Conservation (phyloP, 2,113 vertebrate species). For the Epinephelus lanceolatus region DNA sequence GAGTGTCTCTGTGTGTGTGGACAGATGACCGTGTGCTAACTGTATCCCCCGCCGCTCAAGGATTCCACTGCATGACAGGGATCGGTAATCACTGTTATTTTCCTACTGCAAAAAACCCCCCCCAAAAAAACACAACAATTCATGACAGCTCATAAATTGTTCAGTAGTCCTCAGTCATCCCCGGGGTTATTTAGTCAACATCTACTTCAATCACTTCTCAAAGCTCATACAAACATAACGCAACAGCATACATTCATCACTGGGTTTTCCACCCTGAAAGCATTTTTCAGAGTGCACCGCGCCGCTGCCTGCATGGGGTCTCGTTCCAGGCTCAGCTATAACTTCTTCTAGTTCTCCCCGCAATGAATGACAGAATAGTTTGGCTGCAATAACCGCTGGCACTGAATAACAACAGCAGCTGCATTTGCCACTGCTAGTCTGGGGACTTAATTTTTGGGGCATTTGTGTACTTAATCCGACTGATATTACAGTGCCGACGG, state of each 20-base stretch:
- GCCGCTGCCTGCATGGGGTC: constrained; percentile 23
- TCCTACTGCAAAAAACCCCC: constrained; percentile 39
- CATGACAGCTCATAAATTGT: constrained; percentile 69
- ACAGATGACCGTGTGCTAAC: neutral
- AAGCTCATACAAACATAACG: constrained; percentile 39
- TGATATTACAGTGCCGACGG: constrained; percentile 8
- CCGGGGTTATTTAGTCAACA: constrained; percentile 64
- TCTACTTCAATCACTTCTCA: constrained; percentile 56
- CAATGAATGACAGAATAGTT: constrained; percentile 20
- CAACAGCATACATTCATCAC: constrained; percentile 57
- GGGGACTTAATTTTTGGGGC: constrained; percentile 20
- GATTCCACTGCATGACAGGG: constrained; percentile 46
- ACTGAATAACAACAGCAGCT: constrained; percentile 9
- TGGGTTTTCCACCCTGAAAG: constrained; percentile 15
- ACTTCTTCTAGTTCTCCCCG: constrained; percentile 23
- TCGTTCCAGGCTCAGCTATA: constrained; percentile 11
- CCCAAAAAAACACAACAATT: constrained; percentile 22
- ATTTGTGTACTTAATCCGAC: constrained; percentile 20
- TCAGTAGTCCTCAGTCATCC: constrained; percentile 57
- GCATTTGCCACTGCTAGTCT: constrained; percentile 4
- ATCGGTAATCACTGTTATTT: constrained; percentile 60
- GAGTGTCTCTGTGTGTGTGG: constrained; percentile 1
- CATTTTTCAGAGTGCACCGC: constrained; percentile 16
- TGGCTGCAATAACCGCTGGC: constrained; percentile 30
- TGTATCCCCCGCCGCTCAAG: constrained; percentile 12